Conservation (phyloP, 2,797 vertebrate genomes). For the Phylloscopus collybita region DNA sequence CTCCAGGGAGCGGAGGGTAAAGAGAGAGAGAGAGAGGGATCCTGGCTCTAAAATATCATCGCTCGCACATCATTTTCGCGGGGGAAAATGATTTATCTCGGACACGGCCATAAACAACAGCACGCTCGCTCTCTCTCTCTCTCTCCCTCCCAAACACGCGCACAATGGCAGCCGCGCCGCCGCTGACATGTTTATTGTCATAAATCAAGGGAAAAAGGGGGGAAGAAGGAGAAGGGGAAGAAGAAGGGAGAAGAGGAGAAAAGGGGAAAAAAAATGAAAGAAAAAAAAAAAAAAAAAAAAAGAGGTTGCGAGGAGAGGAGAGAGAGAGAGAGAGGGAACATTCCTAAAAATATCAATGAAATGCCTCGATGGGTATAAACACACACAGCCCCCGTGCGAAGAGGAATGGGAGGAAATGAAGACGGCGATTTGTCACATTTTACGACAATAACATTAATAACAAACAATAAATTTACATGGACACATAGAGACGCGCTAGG, state of each 20-base stretch:
- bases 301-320: neutral
- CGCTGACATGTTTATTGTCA: neutral
- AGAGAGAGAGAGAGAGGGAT: neutral
- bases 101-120: conserved; percentile 38
- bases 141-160: conserved; percentile 77
- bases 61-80: conserved; percentile 75
- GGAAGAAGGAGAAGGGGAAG: too few relatives aligned
- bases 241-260: too few relatives aligned
- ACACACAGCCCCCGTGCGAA: conserved; percentile 79
- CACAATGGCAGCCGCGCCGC: conserved; percentile 87
- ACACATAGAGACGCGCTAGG: conserved; percentile 82
- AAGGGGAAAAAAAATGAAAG: too few relatives aligned
- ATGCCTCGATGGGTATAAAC: conserved; percentile 83
- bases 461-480: conserved; percentile 93
- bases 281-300: too few relatives aligned
- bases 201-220: neutral
- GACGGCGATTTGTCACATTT: conserved; percentile 92
- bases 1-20: conserved; percentile 71
- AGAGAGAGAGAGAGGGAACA: conserved; percentile 62
- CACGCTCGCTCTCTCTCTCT: too few relatives aligned
- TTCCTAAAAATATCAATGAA: conserved; percentile 80
- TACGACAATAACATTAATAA: conserved; percentile 94
- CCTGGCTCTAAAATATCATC: conserved; percentile 80
- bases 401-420: conserved; percentile 89
- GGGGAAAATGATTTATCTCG: conserved; percentile 91